These are phyloP conservation scores for Oxyteleia sp. DNA, from an alignment of 2,888 invertebrate genomes.

Conservation along the genomic window DNA sequence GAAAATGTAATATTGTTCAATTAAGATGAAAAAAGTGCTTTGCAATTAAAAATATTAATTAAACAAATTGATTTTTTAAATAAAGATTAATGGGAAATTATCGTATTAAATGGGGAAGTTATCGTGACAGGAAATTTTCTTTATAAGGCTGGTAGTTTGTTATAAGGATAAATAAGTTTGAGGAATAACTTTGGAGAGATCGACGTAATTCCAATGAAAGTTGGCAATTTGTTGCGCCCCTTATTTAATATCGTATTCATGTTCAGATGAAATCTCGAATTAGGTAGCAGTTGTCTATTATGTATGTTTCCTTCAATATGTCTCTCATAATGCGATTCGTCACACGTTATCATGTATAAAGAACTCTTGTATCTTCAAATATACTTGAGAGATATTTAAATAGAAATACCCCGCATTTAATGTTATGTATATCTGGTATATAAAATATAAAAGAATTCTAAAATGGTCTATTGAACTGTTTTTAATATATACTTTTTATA, in stretches of 20 bases:
- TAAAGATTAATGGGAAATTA: neutral
- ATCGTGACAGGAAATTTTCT: neutral
- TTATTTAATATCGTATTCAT: constrained; percentile 2
- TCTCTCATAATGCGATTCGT: constrained; percentile 9
- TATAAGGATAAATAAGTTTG: neutral
- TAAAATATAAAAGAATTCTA: too few relatives aligned
- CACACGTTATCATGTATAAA: constrained; percentile 23
- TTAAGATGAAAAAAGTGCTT: neutral
- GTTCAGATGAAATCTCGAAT: constrained; percentile 23
- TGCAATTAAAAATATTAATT: constrained; percentile 2
- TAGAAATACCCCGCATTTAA: too few relatives aligned
- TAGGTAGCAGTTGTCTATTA: constrained; percentile 30
- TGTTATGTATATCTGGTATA: too few relatives aligned
- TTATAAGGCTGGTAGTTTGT: neutral
- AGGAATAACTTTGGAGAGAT: neutral
- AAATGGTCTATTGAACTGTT: too few relatives aligned
- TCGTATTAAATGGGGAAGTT: too few relatives aligned
- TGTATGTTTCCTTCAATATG: constrained; percentile 21
- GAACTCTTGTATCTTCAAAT: neutral
- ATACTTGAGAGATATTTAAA: too few relatives aligned
- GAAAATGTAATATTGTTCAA: neutral
- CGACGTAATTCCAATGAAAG: constrained; percentile 25
- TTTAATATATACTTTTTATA: too few relatives aligned
- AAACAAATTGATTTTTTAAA: too few relatives aligned
- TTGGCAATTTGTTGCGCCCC: constrained; percentile 17